Conservation (phyloP, 30 jellyfish, hydroid and myxozoan species). For the Phacellophora camtschatica region DNA sequence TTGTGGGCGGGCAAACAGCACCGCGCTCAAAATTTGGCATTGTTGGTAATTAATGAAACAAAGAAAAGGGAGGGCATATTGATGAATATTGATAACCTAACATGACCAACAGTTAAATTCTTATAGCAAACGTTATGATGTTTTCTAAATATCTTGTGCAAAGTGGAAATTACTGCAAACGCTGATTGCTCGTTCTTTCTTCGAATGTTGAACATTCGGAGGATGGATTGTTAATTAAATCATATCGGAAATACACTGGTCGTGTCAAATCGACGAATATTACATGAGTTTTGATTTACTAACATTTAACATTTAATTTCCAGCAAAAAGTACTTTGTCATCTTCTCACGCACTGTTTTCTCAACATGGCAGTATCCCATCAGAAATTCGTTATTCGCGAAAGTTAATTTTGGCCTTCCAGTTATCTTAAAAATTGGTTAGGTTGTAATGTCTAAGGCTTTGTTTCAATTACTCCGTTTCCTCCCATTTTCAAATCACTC, state of each 20-base stretch:
- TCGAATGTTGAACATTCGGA: neutral
- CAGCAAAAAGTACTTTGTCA: too few relatives aligned
- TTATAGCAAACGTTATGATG: slow-evolving; percentile 48
- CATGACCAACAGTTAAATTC: slow-evolving; percentile 10
- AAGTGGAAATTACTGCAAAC: slow-evolving; percentile 6
- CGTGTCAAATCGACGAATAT: slow-evolving; percentile 26
- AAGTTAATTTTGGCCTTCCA: too few relatives aligned
- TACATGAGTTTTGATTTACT: slow-evolving; percentile 3
- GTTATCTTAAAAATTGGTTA: too few relatives aligned
- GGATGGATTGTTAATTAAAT: neutral
- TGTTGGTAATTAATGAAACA: slow-evolving; percentile 3
- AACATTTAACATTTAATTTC: neutral
- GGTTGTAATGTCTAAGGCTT: too few relatives aligned
- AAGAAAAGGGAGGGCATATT: slow-evolving; percentile 26
- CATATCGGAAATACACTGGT: neutral
- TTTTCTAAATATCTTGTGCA: slow-evolving; percentile 44
- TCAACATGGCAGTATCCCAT: too few relatives aligned
- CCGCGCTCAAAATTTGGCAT: neutral
- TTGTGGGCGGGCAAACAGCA: neutral
- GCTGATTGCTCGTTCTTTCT: slow-evolving; percentile 24
- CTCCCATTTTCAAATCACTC: too few relatives aligned
- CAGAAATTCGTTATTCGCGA: too few relatives aligned
- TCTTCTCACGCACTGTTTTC: too few relatives aligned
- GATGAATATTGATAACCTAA: slow-evolving; percentile 54
- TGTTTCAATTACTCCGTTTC: too few relatives aligned